Base-by-base conservation (phyloP, 2,113 vertebrate genomes). In the Oreochromis spilurus region DNA sequence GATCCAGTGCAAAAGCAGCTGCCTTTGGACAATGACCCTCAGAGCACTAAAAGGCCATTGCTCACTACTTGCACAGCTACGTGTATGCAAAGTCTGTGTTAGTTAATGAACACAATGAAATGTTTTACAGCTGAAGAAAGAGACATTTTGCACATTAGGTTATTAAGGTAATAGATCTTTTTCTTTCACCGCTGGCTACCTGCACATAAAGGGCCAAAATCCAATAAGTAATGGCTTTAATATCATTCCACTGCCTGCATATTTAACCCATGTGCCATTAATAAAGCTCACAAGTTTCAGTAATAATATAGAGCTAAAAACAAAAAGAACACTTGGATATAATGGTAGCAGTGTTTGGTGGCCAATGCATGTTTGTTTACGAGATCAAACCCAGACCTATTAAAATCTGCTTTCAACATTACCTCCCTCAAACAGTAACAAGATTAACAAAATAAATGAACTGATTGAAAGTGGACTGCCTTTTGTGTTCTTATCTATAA, bases 11-110 rank as follows among this genome's bases (percentile, higher is more conserved):
- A 50, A 77, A 50, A 77, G 26, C 72, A 31, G 72, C 72, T 77
- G 45, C 45, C 72, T 52, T 50, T n/a, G 45, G 26, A 77, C 72
- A 77, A 31, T 34, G 26, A 77, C 72, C 17, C 26, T 34, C 26
- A 77, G 43, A 77, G 45, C 45, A 52, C 72, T 50, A 19, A 43
- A 80, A 57, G 55, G 34, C 79, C 16, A 80, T 14, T 80, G 14
- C 26, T 58, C 53, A 26, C 53, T 29, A 57, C 38, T 10, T 58
- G 53, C 16, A 80, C 34, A 77, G 45, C 26, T 10, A 52, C 0
- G 3, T 31, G 45, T 5, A 31, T 29, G 29, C 45, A 77, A 79
- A 36, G 2, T 43, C 19, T 13, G 54, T 58, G 10, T 58, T 14
- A 58, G 24, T 43, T 31, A 50, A 45, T 52, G 26, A 52, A 77